Percentiles rank a stretch among this genome's conserved stretches.
These are phyloP conservation scores for Morpho deidamia DNA, from an alignment of 2,888 invertebrate genomes.

Conservation along the genomic window DNA sequence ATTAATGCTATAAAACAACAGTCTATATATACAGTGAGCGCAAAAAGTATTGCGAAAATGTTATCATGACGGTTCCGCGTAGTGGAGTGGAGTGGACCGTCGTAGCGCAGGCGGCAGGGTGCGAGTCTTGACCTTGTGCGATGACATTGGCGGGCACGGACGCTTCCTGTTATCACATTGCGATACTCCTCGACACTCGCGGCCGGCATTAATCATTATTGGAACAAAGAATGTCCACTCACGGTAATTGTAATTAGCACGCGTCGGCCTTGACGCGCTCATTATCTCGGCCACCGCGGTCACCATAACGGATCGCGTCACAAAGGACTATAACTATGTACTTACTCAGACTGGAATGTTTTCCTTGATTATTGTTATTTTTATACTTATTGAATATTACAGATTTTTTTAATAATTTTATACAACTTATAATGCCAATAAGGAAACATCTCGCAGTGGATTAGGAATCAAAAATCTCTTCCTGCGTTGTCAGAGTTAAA, in stretches of 20 bases:
- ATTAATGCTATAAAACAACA: too few species aligned
- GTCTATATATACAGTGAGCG: too few species aligned
- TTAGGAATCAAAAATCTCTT: too few species aligned
- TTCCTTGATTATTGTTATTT: conserved; percentile 62
- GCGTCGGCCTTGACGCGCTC: conserved; percentile 51
- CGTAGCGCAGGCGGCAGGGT: not conserved
- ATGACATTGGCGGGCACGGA: conserved; percentile 68
- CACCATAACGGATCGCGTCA: conserved; percentile 56
- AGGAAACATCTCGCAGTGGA: too few species aligned
- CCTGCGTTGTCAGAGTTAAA: too few species aligned
- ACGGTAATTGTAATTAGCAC: conserved; percentile 76
- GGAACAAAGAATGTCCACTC: conserved; percentile 78
- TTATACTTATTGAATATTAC: conserved; percentile 35
- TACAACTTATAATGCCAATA: too few species aligned
- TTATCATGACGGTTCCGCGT: not conserved
- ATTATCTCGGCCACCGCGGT: conserved; percentile 57
- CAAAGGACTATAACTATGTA: conserved; percentile 54
- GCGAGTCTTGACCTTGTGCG: conserved; percentile 36
- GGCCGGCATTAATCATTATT: conserved; percentile 72
- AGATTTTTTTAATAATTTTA: not conserved
- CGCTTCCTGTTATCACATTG: conserved; percentile 75
- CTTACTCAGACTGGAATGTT: conserved; percentile 54
- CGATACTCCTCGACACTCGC: conserved; percentile 64
- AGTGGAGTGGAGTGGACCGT: not conserved
- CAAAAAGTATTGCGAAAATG: too few species aligned